phyloP scores from a whole-genome alignment of 2,888 invertebrate species.

The Griposia aprilina region DNA sequence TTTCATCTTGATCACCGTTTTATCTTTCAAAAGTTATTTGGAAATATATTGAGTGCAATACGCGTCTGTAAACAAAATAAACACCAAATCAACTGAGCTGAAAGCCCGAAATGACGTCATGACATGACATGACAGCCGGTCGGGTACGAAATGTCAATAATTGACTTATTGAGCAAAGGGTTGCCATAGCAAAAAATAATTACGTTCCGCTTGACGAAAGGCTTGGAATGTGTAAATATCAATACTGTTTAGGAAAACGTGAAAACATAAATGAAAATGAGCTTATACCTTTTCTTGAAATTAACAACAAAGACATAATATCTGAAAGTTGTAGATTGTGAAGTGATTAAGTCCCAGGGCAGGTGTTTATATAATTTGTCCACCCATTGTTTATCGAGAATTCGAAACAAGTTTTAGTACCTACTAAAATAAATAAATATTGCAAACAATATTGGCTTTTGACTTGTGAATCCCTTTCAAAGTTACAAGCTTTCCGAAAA shows the following conservation, averaged over 20 bases:
- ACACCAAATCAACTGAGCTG: background rate
- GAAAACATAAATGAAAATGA: background rate
- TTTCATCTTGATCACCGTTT: conserved; percentile 77
- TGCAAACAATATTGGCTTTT: background rate
- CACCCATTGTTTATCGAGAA: background rate
- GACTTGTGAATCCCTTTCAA: background rate
- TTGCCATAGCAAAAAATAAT: conserved; percentile 12
- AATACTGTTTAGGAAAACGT: background rate
- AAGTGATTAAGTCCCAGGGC: background rate
- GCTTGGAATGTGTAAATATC: background rate
- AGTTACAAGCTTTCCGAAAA: background rate
- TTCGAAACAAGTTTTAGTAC: background rate
- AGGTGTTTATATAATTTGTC: background rate
- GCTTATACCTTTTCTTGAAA: background rate
- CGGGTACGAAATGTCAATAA: background rate
- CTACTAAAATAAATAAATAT: background rate
- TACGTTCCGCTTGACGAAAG: background rate
- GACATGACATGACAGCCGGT: conserved; percentile 28
- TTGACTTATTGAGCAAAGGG: background rate
- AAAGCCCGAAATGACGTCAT: conserved; percentile 10
- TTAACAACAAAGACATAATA: background rate
- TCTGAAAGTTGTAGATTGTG: background rate
- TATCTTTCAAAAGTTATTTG: conserved; percentile 36
- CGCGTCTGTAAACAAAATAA: conserved; percentile 43
- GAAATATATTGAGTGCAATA: conserved; percentile 29